phyloP scores from a whole-genome alignment of 2,113 vertebrate species.

The Sapajus apella region DNA sequence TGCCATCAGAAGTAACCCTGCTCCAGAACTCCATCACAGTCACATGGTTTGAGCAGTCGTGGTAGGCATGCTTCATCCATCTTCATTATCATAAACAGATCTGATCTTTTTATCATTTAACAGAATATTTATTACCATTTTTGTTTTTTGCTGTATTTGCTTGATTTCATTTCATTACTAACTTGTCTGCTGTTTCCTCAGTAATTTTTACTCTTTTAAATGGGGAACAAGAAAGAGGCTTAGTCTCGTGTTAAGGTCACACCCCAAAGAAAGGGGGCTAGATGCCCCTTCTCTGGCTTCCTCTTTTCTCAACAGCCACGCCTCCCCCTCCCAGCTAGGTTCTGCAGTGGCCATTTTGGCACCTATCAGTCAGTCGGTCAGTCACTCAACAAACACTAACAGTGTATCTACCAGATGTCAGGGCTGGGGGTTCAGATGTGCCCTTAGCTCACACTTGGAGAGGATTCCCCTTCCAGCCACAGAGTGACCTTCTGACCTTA shows the following conservation, averaged over 20 bases:
- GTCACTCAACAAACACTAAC: neutral
- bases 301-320: neutral
- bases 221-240: neutral
- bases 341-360: neutral
- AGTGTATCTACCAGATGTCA: neutral
- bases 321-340: neutral
- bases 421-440: neutral
- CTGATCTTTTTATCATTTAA: neutral
- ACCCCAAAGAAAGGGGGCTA: neutral
- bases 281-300: neutral
- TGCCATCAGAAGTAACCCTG: neutral
- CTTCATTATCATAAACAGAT: neutral
- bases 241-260: neutral
- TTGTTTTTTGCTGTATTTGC: neutral
- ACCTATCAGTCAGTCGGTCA: neutral
- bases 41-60: neutral
- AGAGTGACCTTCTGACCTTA: neutral
- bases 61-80: neutral
- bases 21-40: neutral
- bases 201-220: neutral
- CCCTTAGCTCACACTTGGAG: neutral
- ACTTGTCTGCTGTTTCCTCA: neutral
- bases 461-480: neutral
- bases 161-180: neutral
- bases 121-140: neutral